A percentile compares a stretch with the other conserved stretches of the same genome.
Evolutionary conservation across 2,797 vertebrate species (phyloP).

Genomic region (Sebastes glaucus): DNA sequence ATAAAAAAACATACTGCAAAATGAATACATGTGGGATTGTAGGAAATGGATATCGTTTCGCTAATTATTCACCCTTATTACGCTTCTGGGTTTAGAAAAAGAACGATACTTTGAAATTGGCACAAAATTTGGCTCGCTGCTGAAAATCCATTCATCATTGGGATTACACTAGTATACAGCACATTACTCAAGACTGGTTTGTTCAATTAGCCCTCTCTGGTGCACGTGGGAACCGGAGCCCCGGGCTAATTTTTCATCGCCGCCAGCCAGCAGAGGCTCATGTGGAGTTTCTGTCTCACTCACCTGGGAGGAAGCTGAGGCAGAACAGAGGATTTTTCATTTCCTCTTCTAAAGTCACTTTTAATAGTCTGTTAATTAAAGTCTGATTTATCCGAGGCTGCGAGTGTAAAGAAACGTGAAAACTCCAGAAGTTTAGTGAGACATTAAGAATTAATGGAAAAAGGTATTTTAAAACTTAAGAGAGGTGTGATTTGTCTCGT

Average conservation of each 20-base stretch:
- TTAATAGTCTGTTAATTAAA: conserved; percentile 79
- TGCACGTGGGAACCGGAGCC: conserved; percentile 64
- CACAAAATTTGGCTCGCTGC: conserved; percentile 69
- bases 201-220: conserved; percentile 77
- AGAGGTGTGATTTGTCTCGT: conserved; percentile 24
- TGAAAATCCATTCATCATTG: conserved; percentile 82
- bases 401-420: conserved; percentile 17
- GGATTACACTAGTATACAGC: conserved; percentile 69
- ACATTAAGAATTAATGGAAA: conserved; percentile 59
- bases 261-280: conserved; percentile 63
- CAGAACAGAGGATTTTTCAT: conserved; percentile 60
- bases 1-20: background rate
- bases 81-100: conserved; percentile 43
- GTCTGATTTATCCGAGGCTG: conserved; percentile 51
- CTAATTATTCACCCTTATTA: conserved; percentile 47
- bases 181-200: conserved; percentile 75
- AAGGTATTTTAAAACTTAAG: conserved; percentile 27
- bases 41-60: conserved; percentile 26
- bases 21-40: conserved; percentile 6
- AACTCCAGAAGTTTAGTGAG: conserved; percentile 18
- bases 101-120: conserved; percentile 57
- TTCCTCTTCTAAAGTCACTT: conserved; percentile 76
- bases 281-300: conserved; percentile 68
- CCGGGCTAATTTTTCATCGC: conserved; percentile 76
- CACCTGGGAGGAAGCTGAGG: conserved; percentile 68